Conservation (phyloP, 2,797 vertebrate genomes). For the Muraenolepis orangiensis region DNA sequence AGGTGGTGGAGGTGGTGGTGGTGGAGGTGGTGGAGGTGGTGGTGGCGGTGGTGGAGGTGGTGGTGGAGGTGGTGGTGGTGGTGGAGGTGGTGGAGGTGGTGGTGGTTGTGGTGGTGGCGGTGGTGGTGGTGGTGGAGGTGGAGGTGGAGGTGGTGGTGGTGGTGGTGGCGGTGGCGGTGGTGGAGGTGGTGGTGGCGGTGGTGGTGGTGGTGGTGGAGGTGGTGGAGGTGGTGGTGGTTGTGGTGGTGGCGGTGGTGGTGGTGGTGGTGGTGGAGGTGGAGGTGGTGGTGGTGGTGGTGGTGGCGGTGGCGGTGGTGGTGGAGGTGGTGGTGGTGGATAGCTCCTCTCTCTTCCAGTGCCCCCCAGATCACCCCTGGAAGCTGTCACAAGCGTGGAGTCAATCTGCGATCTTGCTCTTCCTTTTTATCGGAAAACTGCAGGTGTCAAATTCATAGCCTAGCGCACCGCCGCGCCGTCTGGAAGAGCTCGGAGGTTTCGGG, state of each 20-base stretch:
- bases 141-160: too few species aligned
- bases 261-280: too few species aligned
- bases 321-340: background rate
- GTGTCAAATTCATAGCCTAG: constrained; percentile 45
- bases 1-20: too few species aligned
- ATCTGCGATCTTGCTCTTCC: constrained; percentile 51
- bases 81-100: constrained; percentile 10
- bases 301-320: too few species aligned
- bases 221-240: too few species aligned
- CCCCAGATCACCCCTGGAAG: constrained; percentile 15
- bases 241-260: too few species aligned
- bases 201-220: too few species aligned
- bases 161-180: background rate
- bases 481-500: constrained; percentile 38
- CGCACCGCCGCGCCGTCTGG: constrained; percentile 30
- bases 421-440: constrained; percentile 63
- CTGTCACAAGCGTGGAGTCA: constrained; percentile 29
- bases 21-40: too few species aligned
- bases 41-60: constrained; percentile 15
- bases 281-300: constrained; percentile 12
- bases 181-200: constrained; percentile 7
- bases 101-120: too few species aligned
- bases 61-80: too few species aligned
- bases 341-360: constrained; percentile 11
- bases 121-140: constrained; percentile 12